Base-by-base conservation (phyloP, 2,888 invertebrate species). In the Tanypteryx hageni region DNA sequence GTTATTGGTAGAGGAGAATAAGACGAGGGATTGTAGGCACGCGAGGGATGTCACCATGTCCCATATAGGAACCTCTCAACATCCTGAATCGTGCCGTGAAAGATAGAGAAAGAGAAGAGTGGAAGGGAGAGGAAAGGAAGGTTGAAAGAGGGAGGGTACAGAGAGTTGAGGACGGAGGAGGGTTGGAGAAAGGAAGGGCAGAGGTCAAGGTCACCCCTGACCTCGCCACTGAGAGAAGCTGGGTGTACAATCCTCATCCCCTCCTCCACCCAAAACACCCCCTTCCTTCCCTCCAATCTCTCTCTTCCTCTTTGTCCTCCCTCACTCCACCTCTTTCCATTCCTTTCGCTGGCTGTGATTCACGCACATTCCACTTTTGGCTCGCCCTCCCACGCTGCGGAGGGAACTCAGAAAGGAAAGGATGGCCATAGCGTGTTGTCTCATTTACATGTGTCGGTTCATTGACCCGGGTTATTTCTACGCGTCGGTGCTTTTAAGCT, bases 131-230 rank as follows among this genome's bases (percentile, higher is more conserved):
- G 58, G 27, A 16, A 86, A 27, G 61, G 59, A 61, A 7, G 61
- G 31, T 14, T 11, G 27, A 59, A 8, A 58, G 22, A 22, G 76
- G 76, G 22, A 22, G 76, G 16, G 7, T 18, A 31, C 9, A 31
- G 83, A 5, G 82, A 16, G 83, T n/a, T 16, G n/a, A n/a, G 8
- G 56, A 14, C n/a, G 82, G 8, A 5, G 13, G 81, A 31, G 7
- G 5, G 27, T 22, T 22, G 81, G 22, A 13, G 82, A 9, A 16
- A 59, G 44, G 44, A 59, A 11, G n/a, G 44, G 89, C 44, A 31
- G 18, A 64, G 89, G 61, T 89, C 89, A 89, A 89, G 89, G 89
- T 31, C 64, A 89, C 61, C 89, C 89, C 89, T 89, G 89, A 89
- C 89, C 89, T 89, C 89, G 31, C 68, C 89, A 89, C 61, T 64